phyloP scores from a whole-genome alignment of 2,888 invertebrate species.

The Nomada ruficornis region DNA sequence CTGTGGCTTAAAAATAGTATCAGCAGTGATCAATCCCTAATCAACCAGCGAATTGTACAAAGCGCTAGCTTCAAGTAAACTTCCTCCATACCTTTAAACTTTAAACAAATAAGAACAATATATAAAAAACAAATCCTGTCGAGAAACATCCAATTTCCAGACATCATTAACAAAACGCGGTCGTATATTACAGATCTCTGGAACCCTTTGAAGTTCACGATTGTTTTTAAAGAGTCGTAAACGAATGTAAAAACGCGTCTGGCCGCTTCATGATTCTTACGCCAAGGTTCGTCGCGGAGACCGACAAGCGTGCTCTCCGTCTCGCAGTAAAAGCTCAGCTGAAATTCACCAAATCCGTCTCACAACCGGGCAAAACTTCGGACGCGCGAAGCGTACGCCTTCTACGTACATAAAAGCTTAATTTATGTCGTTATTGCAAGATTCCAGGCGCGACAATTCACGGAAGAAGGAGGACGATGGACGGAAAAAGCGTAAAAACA shows the following conservation, averaged over 20 bases:
- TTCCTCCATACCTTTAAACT: too few relatives aligned
- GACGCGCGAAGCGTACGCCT: background rate
- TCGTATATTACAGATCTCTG: too few relatives aligned
- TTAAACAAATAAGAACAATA: too few relatives aligned
- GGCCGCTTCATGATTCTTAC: background rate
- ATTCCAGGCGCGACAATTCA: constrained; percentile 23
- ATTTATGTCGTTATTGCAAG: constrained; percentile 54
- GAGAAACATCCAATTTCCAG: background rate
- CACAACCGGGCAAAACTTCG: background rate
- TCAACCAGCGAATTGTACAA: too few relatives aligned
- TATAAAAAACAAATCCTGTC: too few relatives aligned
- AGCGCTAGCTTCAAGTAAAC: too few relatives aligned
- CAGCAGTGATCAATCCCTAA: too few relatives aligned
- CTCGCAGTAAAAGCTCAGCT: background rate
- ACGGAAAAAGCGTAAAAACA: constrained; percentile 20
- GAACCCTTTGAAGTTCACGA: background rate
- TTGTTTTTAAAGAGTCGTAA: constrained; percentile 19
- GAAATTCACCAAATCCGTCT: constrained; percentile 14
- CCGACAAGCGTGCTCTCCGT: background rate
- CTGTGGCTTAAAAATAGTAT: too few relatives aligned
- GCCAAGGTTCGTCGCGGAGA: constrained; percentile 8
- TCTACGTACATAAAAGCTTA: constrained; percentile 35
- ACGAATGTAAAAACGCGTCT: background rate
- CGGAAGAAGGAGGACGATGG: constrained; percentile 3
- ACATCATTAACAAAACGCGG: background rate